Evolutionary conservation across 1,140 invertebrate species (phyloP), one percentile per base, ranked within the genome.

Genomic region (Hyphantria cunea): DNA sequence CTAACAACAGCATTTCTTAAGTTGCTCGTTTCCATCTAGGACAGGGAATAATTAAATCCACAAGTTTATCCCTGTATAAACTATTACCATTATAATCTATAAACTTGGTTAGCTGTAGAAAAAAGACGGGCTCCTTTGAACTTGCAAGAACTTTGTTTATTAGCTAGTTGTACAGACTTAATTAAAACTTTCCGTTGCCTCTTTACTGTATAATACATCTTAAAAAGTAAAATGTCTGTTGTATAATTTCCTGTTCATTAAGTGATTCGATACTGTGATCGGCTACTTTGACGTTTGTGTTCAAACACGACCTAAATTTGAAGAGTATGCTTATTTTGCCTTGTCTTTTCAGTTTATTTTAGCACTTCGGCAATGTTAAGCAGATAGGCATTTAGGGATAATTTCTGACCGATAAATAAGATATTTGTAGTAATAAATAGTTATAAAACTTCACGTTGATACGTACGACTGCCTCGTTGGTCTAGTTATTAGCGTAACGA

Each of bases 121-220:
- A 58, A 58, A 49, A 55, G 32, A 39, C 44, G 41, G 32, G 31
- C 45, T 54, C 39, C 42, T 58, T 58, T 25, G 14, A 58, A 55
- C 53, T 47, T 34, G n/a, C 4, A 9, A 37, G 32, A 64, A 64
- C 45, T 58, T 64, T 33, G 53, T 55, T 64, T 55, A 64, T 64
- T 64, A 64, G 53, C 62, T 50, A 55, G 52, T 64, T 25, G 31
- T 52, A 55, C 53, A 58, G 64, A 66, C 55, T 66, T 59, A 45
- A 64, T 66, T 66, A 54, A 58, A 66, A 60, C 44, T 60, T 65
- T 31, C 50, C 39, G 54, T 53, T 48, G 55, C 64, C 64, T 60
- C 48, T 59, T 49, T 31, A 39, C 54, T 37, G 50, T 44, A 17
- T 53, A 65, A 65, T 59, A 45, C 34, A 44, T 54, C 51, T 56